These are phyloP conservation scores for Antheraea assamensis DNA, from an alignment of 2,888 invertebrate genomes.

Conservation along the genomic window DNA sequence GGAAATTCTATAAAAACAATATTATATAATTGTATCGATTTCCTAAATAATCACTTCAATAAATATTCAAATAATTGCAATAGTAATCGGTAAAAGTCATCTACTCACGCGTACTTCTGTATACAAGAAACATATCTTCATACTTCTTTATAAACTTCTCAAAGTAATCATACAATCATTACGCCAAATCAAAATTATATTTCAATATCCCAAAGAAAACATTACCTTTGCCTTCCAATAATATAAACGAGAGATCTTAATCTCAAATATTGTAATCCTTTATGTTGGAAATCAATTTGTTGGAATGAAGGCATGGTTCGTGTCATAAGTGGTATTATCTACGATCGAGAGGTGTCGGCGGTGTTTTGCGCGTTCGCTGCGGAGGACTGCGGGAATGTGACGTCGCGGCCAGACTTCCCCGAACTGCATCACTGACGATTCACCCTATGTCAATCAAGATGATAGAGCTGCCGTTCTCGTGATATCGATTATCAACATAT, in stretches of 20 bases:
- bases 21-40: too few relatives aligned
- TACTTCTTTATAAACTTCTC: not conserved
- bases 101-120: too few relatives aligned
- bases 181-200: conserved; percentile 49
- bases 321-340: conserved; percentile 77
- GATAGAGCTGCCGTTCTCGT: conserved; percentile 39
- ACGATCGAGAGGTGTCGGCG: conserved; percentile 69
- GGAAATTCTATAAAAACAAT: too few relatives aligned
- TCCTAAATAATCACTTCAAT: too few relatives aligned
- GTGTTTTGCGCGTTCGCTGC: conserved; percentile 68
- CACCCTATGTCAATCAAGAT: conserved; percentile 45
- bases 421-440: conserved; percentile 59
- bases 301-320: conserved; percentile 73
- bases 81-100: too few relatives aligned
- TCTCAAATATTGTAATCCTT: conserved; percentile 42
- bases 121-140: not conserved
- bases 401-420: conserved; percentile 61
- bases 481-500: conserved; percentile 10
- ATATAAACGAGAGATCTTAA: conserved; percentile 43
- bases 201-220: conserved; percentile 65
- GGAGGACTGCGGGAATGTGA: conserved; percentile 54
- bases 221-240: conserved; percentile 38
- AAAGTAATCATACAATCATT: not conserved
- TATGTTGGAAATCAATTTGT: conserved; percentile 76
- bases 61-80: too few relatives aligned